Conservation (phyloP, 1,140 invertebrate genomes). For the Linepithema humile region DNA sequence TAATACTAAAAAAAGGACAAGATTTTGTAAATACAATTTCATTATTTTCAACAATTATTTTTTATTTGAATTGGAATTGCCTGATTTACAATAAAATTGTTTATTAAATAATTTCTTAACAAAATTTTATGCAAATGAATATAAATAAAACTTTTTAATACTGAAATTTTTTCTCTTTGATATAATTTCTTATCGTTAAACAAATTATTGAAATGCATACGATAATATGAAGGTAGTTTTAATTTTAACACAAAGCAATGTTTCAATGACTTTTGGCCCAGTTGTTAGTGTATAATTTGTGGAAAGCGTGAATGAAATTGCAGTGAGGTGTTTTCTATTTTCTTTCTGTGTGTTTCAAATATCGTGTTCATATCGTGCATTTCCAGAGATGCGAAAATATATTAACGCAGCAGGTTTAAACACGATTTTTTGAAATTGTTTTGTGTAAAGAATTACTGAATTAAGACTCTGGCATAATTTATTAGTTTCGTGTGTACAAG, state of each 20-base stretch:
- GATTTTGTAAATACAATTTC: background rate
- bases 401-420: slow-evolving; percentile 61
- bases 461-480: slow-evolving; percentile 66
- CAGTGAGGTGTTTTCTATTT: slow-evolving; percentile 56
- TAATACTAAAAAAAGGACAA: background rate
- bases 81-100: background rate
- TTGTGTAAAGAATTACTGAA: slow-evolving; percentile 45
- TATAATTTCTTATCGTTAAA: background rate
- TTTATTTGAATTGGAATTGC: background rate
- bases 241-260: background rate
- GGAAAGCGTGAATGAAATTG: slow-evolving; percentile 58
- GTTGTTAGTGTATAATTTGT: slow-evolving; percentile 65
- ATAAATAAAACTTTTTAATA: slow-evolving; percentile 38
- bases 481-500: slow-evolving; percentile 73
- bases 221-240: background rate
- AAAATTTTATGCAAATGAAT: slow-evolving; percentile 55
- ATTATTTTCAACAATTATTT: background rate
- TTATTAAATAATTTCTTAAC: slow-evolving; percentile 65
- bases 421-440: slow-evolving; percentile 51
- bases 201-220: background rate
- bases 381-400: slow-evolving; percentile 59
- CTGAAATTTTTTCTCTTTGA: background rate
- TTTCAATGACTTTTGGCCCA: slow-evolving; percentile 54
- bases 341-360: slow-evolving; percentile 58
- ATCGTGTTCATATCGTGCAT: slow-evolving; percentile 58